Evolutionary conservation across 1,140 invertebrate species (phyloP).

Genomic region (Bombus turneri): DNA sequence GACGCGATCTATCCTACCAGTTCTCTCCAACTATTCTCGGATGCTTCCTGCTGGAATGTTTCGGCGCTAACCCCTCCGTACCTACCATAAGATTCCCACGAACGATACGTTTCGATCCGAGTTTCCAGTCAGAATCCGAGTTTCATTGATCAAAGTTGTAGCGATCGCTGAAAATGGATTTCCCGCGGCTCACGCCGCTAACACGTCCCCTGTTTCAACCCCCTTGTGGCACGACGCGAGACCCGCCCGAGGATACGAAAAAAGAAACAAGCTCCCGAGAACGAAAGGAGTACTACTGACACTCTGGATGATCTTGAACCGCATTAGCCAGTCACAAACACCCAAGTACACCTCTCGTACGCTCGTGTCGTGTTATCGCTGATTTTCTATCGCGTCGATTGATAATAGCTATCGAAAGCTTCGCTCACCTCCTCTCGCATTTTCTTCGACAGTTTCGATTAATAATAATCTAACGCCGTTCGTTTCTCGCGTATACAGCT

Average conservation of each 20-base stretch:
- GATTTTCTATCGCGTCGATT: slow-evolving; percentile 69
- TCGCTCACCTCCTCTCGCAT: slow-evolving; percentile 28
- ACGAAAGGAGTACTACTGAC: slow-evolving; percentile 49
- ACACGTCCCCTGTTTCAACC: background rate
- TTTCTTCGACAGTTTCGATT: slow-evolving; percentile 19
- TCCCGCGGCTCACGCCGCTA: background rate
- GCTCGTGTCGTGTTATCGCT: slow-evolving; percentile 65
- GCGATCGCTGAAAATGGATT: background rate
- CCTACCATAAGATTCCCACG: background rate
- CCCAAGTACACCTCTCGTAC: slow-evolving; percentile 37
- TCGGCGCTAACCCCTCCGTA: background rate
- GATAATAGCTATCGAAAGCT: slow-evolving; percentile 69
- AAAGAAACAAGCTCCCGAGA: background rate
- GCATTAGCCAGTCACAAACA: slow-evolving; percentile 28
- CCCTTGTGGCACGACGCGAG: background rate
- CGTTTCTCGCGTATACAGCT: background rate
- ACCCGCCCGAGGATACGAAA: background rate
- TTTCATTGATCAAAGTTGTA: background rate
- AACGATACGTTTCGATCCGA: background rate
- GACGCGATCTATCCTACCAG: background rate
- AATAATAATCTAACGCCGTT: background rate
- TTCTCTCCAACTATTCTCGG: background rate
- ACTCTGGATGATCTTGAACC: slow-evolving; percentile 43
- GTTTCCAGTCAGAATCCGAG: background rate
- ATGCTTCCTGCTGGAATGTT: background rate